A percentile compares a stretch with the other conserved stretches of the same genome.
Evolutionary conservation across 2,888 invertebrate species (phyloP).

Genomic region (Leucozona laternaria): DNA sequence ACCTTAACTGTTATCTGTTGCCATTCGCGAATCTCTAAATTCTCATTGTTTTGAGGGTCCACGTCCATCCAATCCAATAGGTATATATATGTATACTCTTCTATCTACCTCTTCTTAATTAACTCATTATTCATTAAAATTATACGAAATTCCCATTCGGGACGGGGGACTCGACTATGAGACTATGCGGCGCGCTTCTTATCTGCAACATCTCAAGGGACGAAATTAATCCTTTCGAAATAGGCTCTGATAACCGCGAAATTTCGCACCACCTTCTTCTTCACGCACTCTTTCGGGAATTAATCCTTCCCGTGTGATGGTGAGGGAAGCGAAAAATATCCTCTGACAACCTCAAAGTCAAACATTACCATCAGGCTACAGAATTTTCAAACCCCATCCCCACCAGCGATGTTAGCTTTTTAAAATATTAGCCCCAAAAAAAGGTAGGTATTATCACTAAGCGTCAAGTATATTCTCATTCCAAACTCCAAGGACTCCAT

Average conservation of each 20-base stretch:
- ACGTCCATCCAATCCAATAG: slow-evolving; percentile 59
- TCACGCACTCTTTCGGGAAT: slow-evolving; percentile 43
- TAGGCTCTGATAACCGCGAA: slow-evolving; percentile 76
- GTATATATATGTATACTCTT: slow-evolving; percentile 5
- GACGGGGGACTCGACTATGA: not conserved
- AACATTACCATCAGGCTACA: slow-evolving; percentile 46
- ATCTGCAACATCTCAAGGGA: slow-evolving; percentile 70
- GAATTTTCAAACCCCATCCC: not conserved
- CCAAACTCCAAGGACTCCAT: slow-evolving; percentile 22
- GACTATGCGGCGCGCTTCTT: slow-evolving; percentile 30
- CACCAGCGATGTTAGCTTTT: slow-evolving; percentile 1
- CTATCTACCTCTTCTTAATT: slow-evolving; percentile 79
- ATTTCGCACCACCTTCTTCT: slow-evolving; percentile 72
- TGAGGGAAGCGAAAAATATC: slow-evolving; percentile 30
- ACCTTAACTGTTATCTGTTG: slow-evolving; percentile 72
- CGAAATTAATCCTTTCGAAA: slow-evolving; percentile 74
- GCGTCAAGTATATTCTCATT: slow-evolving; percentile 28
- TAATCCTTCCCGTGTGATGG: slow-evolving; percentile 53
- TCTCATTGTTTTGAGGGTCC: slow-evolving; percentile 46
- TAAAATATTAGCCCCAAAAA: slow-evolving; percentile 8
- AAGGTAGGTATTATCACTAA: slow-evolving; percentile 42
- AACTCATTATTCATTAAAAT: slow-evolving; percentile 82
- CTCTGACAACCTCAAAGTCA: slow-evolving; percentile 67
- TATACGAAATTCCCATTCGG: slow-evolving; percentile 76
- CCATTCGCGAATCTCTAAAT: slow-evolving; percentile 56